Conservation (phyloP, 2,797 vertebrate genomes). For the Telmatherina bonti region DNA sequence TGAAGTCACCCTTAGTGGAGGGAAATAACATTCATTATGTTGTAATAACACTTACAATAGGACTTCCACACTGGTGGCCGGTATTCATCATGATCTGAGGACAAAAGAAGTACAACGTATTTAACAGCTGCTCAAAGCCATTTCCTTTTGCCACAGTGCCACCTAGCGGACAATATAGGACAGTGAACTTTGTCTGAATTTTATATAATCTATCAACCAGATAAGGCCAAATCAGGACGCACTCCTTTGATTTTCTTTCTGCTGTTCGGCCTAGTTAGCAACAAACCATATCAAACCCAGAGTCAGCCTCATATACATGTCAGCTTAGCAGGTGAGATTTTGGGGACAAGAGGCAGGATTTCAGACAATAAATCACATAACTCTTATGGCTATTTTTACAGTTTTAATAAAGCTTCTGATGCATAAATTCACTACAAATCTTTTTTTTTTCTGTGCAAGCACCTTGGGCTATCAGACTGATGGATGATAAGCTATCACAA, state of each 20-base stretch:
- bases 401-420: not conserved
- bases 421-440: not conserved
- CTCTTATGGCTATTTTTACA: not conserved
- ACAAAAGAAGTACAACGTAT: conserved; percentile 17
- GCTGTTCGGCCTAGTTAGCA: not conserved
- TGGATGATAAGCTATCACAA: conserved; percentile 1
- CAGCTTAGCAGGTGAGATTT: not conserved
- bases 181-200: not conserved
- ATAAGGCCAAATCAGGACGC: not conserved
- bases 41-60: conserved; percentile 71
- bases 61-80: conserved; percentile 82
- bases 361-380: not conserved
- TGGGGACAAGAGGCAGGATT: not conserved
- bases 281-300: not conserved
- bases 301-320: no score
- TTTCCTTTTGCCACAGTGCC: conserved; percentile 28
- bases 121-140: not conserved
- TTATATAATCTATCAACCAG: not conserved
- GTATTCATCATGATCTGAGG: conserved; percentile 82
- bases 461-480: not conserved
- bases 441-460: not conserved
- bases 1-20: not conserved
- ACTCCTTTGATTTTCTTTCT: not conserved
- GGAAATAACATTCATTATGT: not conserved
- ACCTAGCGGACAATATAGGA: conserved; percentile 43